These are phyloP conservation scores for Himalopsyche tibetana DNA, from an alignment of 2,888 invertebrate species.

Conservation along the genomic window DNA sequence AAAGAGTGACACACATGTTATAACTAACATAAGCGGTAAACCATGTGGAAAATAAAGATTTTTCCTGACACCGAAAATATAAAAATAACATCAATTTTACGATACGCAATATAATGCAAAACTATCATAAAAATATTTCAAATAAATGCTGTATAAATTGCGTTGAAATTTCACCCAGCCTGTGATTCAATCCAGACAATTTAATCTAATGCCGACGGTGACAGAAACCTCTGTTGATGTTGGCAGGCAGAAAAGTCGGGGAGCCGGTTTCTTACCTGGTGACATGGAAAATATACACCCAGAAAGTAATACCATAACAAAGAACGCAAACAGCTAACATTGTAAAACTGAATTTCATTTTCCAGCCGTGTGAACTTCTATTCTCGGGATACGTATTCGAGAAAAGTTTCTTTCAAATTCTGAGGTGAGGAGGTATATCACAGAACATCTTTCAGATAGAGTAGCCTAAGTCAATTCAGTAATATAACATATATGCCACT, in stretches of 20 bases:
- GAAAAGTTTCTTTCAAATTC: conserved; percentile 14
- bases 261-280: conserved; percentile 37
- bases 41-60: too few relatives aligned
- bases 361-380: conserved; percentile 27
- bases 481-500: too few relatives aligned
- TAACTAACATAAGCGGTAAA: too few relatives aligned
- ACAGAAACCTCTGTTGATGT: conserved; percentile 37
- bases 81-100: too few relatives aligned
- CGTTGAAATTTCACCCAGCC: conserved; percentile 46
- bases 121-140: conserved; percentile 52
- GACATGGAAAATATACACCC: conserved; percentile 46
- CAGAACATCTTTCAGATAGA: too few relatives aligned
- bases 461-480: too few relatives aligned
- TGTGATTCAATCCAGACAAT: conserved; percentile 50
- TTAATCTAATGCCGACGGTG: conserved; percentile 47
- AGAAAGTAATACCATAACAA: conserved; percentile 44
- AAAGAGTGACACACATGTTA: too few relatives aligned
- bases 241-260: conserved; percentile 2
- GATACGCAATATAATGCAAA: too few relatives aligned
- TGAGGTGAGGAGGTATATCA: too few relatives aligned
- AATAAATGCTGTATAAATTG: conserved; percentile 51
- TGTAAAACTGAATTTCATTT: conserved; percentile 55
- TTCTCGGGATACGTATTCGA: conserved; percentile 28
- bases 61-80: too few relatives aligned
- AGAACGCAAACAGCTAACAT: conserved; percentile 44